Conservation (phyloP, 2,888 invertebrate species). For the Mythimna vitellina region DNA sequence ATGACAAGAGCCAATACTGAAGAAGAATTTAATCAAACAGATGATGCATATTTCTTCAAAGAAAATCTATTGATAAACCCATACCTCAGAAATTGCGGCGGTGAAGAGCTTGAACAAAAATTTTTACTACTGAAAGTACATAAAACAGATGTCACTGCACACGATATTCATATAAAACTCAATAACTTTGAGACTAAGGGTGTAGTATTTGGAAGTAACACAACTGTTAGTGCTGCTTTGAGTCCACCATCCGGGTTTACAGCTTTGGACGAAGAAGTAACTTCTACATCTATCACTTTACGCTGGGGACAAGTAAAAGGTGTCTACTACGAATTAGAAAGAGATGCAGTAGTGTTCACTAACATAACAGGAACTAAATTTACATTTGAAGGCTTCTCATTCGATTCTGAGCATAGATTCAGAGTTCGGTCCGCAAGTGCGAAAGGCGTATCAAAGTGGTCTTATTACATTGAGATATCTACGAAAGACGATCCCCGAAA, state of each 20-base stretch:
- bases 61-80: constrained; percentile 78
- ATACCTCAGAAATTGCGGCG: constrained; percentile 71
- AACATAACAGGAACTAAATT: constrained; percentile 73
- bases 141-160: constrained; percentile 74
- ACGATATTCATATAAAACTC: constrained; percentile 80
- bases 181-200: constrained; percentile 72
- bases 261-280: constrained; percentile 66
- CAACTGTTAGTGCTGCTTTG: constrained; percentile 61
- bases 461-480: constrained; percentile 70
- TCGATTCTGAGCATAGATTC: constrained; percentile 75
- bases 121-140: constrained; percentile 81
- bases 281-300: constrained; percentile 73
- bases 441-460: constrained; percentile 81
- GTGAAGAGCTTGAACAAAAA: constrained; percentile 69
- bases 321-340: constrained; percentile 82
- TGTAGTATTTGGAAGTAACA: constrained; percentile 70
- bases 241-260: constrained; percentile 70
- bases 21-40: constrained; percentile 74
- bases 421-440: constrained; percentile 77
- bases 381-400: constrained; percentile 74
- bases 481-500: constrained; percentile 74
- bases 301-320: constrained; percentile 73
- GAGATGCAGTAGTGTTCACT: constrained; percentile 78
- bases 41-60: constrained; percentile 78
- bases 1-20: constrained; percentile 72